A percentile compares a stretch with the other conserved stretches of the same genome.
Evolutionary conservation across 1,140 invertebrate genomes (phyloP).

Genomic region (Calliopsis andreniformis): DNA sequence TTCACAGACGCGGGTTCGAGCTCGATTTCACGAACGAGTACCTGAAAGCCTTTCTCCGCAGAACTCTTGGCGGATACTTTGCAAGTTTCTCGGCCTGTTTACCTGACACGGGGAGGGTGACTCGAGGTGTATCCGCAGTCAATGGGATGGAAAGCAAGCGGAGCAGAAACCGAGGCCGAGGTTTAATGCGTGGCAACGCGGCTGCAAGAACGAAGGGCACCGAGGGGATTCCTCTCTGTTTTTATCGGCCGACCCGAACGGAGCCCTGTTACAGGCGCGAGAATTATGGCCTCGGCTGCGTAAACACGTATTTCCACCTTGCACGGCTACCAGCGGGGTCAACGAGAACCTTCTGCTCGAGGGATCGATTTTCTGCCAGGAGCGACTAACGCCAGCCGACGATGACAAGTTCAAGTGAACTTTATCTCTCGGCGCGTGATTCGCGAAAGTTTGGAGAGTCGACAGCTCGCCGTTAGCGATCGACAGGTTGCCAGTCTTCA

Average conservation of each 20-base stretch:
- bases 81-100: constrained; percentile 76
- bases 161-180: constrained; percentile 64
- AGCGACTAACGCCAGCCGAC: constrained; percentile 3
- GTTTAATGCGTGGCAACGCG: constrained; percentile 51
- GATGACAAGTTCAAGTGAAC: not conserved
- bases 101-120: constrained; percentile 66
- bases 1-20: constrained; percentile 43
- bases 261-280: constrained; percentile 26
- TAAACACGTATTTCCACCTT: constrained; percentile 57
- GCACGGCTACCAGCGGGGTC: not conserved
- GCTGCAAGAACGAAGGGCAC: constrained; percentile 20
- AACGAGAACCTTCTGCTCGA: not conserved
- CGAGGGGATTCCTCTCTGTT: constrained; percentile 38
- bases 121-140: constrained; percentile 64
- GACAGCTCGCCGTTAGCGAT: constrained; percentile 5
- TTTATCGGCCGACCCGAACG: constrained; percentile 48
- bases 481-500: not conserved
- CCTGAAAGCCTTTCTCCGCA: constrained; percentile 58
- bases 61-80: constrained; percentile 74
- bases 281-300: constrained; percentile 50
- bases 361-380: constrained; percentile 22
- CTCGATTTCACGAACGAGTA: constrained; percentile 66
- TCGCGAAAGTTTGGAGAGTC: not conserved
- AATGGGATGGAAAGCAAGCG: constrained; percentile 76
- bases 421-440: not conserved